Base-by-base conservation (phyloP, 2,888 invertebrate species). In the Tetragnatha montana region DNA sequence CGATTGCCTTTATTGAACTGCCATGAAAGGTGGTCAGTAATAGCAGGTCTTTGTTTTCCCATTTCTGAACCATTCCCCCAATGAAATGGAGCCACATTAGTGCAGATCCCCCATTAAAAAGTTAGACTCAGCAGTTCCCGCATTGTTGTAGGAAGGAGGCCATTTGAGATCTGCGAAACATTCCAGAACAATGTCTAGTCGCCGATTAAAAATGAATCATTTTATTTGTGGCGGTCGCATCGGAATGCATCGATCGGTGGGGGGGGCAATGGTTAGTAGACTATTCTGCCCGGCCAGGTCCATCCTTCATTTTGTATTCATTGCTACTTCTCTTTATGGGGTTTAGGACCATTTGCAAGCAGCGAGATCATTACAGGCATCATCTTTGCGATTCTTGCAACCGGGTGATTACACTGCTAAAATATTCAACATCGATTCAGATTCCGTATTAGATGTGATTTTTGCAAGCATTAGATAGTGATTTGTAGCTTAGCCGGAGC, bases 401-500 rank as follows among this genome's bases (percentile, higher is more conserved):
- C 78, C 71, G 51, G 71, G 70, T 85, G 85, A 85, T 79, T 85
- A 85, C 78, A 49, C 71, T 68, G 75, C 84, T 84, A 51, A 85
- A 85, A 85, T 85, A 85, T 85, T 85, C 85, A 85, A 79, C 85
- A 85, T 85, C 78, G 85, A 85, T 85, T 85, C 78, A 49, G 71
- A 85, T 85, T 79, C 78, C 35, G 85, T 79, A 78, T 78, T 78
- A 70, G 85, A 79, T 88, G 76, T 73, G 78, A 88, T 82, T 88
- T 81, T 81, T 88, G 82, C 76, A 78, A 51, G 75, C 82, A 82
- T 88, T 88, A 50, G 87, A 88, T 69, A 82, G 87, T 82, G 82
- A 88, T 88, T 87, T 87, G 87, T 76, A 79, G 71, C 79, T 85
- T 86, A 86, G 73, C 35, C 81, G 60, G 81, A 35, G 81, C 87